Base-by-base conservation (phyloP, 2,888 invertebrate species). In the Rhagonycha lutea region DNA sequence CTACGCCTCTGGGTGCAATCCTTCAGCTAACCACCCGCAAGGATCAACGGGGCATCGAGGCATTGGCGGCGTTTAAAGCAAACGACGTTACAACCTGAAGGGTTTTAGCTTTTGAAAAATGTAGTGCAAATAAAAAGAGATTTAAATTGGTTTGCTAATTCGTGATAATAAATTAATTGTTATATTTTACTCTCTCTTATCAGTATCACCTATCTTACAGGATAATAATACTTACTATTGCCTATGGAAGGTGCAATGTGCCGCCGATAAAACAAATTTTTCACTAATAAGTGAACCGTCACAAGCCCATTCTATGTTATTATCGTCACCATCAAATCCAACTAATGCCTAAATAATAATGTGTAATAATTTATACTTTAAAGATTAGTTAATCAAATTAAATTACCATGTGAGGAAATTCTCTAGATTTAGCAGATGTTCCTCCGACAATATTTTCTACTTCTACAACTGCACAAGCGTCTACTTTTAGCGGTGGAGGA, bases 261-360 rank as follows among this genome's bases (percentile, higher is more conserved):
- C 93, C 0, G 93, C 93, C 0, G 92, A 92, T 8, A 94, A 84
- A 61, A 94, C 90, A 84, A 90, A 92, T 11, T 87, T 86, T 0
- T 91, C 80, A 69, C 47, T 47, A n/a, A 47, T 47, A n/a, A 47
- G 7, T 47, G 47, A n/a, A n/a, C 47, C 47, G 4, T n/a, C 93
- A 81, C 94, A 94, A 4, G 80, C 81, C 88, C 90, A 91, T 0
- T 79, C 70, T 78, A 89, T 87, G 0, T 83, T 82, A 29, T 3
- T 4, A 12, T 83, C 86, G 14, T 73, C 70, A 32, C 73, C 77
- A n/a, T 78, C 79, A 73, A 73, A 80, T 9, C 80, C 79, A 28
- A 80, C 63, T n/a, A 76, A 65, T 12, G 80, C 79, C 80, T 80
- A 68, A n/a, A n/a, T n/a, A 72, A 79, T 72, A 67, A 63, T n/a